Percentiles rank a stretch among this genome's conserved stretches.
Evolutionary conservation across 2,113 vertebrate species (phyloP).

Genomic region (Addax nasomaculatus): DNA sequence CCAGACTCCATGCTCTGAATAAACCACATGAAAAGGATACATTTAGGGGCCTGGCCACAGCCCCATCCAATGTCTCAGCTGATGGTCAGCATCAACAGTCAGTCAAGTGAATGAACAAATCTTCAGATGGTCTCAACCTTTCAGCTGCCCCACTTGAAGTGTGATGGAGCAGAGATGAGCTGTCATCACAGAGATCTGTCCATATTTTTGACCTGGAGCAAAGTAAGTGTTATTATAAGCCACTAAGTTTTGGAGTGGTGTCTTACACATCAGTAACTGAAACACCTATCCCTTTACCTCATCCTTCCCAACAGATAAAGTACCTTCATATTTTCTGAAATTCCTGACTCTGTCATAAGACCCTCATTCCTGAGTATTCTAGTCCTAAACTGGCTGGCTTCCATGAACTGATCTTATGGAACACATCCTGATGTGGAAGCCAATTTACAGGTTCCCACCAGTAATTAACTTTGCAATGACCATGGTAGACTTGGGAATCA

Average conservation of each 20-base stretch:
- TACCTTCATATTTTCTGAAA: background rate
- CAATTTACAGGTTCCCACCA: background rate
- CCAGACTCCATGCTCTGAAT: background rate
- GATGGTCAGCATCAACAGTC: background rate
- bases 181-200: background rate
- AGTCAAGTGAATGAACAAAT: background rate
- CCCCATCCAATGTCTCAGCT: background rate
- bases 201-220: background rate
- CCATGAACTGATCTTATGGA: background rate
- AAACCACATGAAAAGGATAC: background rate
- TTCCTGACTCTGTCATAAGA: background rate
- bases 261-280: background rate
- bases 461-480: background rate
- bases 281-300: background rate
- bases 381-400: background rate
- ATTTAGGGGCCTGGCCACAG: background rate
- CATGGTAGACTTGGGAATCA: background rate
- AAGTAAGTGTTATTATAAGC: background rate
- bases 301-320: background rate
- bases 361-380: background rate
- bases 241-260: background rate
- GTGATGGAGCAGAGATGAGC: background rate
- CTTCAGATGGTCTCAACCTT: background rate
- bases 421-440: background rate
- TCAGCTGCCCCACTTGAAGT: background rate